These are phyloP conservation scores for Rhadinocentrus ornatus DNA, from an alignment of 2,797 vertebrate genomes.

Conservation along the genomic window DNA sequence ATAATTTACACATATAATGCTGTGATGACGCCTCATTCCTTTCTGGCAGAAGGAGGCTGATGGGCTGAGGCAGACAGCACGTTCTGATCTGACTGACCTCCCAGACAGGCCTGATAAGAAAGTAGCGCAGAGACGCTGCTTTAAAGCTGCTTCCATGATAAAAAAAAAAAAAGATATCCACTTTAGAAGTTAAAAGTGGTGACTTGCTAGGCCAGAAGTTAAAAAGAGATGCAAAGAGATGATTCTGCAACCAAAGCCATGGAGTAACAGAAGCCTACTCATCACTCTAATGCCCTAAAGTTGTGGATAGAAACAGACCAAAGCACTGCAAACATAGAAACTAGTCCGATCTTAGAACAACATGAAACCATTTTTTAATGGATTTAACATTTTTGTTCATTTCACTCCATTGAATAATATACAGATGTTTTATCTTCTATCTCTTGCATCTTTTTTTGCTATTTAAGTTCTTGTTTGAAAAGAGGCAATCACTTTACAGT, in stretches of 20 bases:
- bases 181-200: conserved; percentile 66
- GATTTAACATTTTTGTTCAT: not conserved
- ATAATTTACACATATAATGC: conserved; percentile 10
- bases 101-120: conserved; percentile 54
- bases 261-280: conserved; percentile 33
- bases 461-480: not conserved
- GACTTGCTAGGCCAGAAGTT: conserved; percentile 62
- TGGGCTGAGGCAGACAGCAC: conserved; percentile 37
- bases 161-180: conserved; percentile 58
- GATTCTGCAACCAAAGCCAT: conserved; percentile 18
- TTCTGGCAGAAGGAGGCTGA: conserved; percentile 29
- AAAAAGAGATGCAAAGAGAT: conserved; percentile 48
- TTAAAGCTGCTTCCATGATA: conserved; percentile 60
- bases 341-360: conserved; percentile 10
- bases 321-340: not conserved
- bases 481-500: not conserved
- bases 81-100: conserved; percentile 52
- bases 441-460: not conserved
- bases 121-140: conserved; percentile 36
- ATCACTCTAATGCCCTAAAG: conserved; percentile 29
- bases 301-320: conserved; percentile 28
- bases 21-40: conserved; percentile 22
- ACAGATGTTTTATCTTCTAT: not conserved
- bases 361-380: not conserved
- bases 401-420: not conserved